A percentile compares a stretch with the other conserved stretches of the same genome.
Evolutionary conservation across 2,797 vertebrate species (phyloP).

Genomic region (Odontamblyopus lacepedii): DNA sequence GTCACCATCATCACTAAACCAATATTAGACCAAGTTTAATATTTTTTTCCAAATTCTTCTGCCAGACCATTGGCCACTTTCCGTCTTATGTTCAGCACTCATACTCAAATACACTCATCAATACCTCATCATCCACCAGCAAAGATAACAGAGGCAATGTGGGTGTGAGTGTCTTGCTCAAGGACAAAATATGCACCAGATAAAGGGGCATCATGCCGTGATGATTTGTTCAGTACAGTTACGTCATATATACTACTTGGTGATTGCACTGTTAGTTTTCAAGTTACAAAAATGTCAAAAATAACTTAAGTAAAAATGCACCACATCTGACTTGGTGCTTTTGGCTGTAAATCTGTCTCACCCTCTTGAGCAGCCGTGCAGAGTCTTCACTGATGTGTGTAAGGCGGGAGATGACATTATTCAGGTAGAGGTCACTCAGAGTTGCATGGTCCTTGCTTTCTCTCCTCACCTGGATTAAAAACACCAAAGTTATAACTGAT

Average conservation of each 20-base stretch:
- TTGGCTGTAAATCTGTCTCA: constrained; percentile 57
- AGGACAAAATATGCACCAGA: too few relatives aligned
- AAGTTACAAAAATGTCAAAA: not conserved
- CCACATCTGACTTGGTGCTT: not conserved
- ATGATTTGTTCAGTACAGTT: not conserved
- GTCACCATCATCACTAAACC: too few relatives aligned
- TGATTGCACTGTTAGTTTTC: not conserved
- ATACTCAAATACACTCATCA: too few relatives aligned
- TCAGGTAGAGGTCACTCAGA: constrained; percentile 95
- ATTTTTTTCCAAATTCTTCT: too few relatives aligned
- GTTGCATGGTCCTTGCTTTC: constrained; percentile 98
- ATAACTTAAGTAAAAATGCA: not conserved
- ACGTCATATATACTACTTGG: not conserved
- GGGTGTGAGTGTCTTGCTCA: too few relatives aligned
- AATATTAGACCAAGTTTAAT: too few relatives aligned
- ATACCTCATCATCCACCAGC: too few relatives aligned
- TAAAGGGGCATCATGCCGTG: too few relatives aligned
- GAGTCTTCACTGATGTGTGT: constrained; percentile 98
- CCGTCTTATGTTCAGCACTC: too few relatives aligned
- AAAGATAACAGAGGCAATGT: too few relatives aligned
- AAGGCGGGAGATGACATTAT: constrained; percentile 96
- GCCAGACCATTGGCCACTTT: too few relatives aligned
- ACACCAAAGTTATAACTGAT: not conserved
- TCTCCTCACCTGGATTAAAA: constrained; percentile 81
- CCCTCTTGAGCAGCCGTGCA: constrained; percentile 97